Base-by-base conservation (phyloP, 2,888 invertebrate genomes). In the Serrognathus titanus region DNA sequence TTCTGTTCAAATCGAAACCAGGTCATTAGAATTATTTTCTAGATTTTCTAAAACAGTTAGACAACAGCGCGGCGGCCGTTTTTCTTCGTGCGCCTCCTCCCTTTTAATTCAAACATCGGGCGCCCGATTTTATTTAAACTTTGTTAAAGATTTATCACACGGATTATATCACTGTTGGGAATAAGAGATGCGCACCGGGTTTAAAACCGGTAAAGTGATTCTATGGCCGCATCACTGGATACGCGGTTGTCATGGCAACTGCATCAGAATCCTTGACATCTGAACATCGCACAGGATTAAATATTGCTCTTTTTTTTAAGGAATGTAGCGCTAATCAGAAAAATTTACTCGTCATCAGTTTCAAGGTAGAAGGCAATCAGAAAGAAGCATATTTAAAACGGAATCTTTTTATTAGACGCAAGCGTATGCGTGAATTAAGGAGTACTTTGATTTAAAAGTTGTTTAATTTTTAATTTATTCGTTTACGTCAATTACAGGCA, bases 221-320 rank as follows among this genome's bases (percentile, higher is more conserved):
- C 69, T 64, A 68, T 66, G 63, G 67, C 69, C 72, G 68, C 69
- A 70, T 70, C 69, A 65, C 65, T 68, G 69, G 69, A 71, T 65
- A 64, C 63, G 63, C 63, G 63, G 71, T 73, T 63, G 71, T 64
- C 72, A 72, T 73, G 70, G 72, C 66, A 68, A 73, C 73, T 57
- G 53, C 70, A 67, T 70, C 70, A 65, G 68, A 69, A 70, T 70
- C 68, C 70, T 69, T 69, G 68, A 70, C 69, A 70, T 71, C 68
- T 69, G 70, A 71, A 67, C 68, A 67, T 68, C 68, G 68, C 65
- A 63, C 66, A 69, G 68, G 69, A 71, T 71, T 69, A 70, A 69
- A 69, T 31, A 31, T 31, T 31, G 24, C 7, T 31, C 24, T 31
- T 31, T 31, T 31, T 31, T 31, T 31, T 6, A 7, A 31, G 24